Base-by-base conservation (phyloP, 2,113 vertebrate species). In the Xenopus borealis region DNA sequence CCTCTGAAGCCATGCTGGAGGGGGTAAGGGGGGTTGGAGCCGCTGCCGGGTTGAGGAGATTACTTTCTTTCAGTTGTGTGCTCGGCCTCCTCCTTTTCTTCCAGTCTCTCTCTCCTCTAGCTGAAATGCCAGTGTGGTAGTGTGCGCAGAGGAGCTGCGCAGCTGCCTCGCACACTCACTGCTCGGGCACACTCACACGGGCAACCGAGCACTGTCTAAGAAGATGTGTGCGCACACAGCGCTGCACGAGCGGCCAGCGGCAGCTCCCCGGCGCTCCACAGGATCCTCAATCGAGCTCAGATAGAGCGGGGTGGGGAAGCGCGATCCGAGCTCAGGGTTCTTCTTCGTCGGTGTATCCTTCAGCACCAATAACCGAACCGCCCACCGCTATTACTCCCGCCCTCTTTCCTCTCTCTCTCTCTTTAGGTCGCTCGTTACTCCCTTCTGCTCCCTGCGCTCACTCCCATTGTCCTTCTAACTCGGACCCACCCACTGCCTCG, bases 1-100 rank as follows among this genome's bases (percentile, higher is more conserved):
- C 90, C 85, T 92, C 90, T 81, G 90, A 89, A 83, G 90, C 89
- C 90, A 91, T 90, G 89, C 87, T 86, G 87, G 80, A 85, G 81
- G 80, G 80, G 78, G 80, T 79, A 81, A 72, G 81, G 81, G 82
- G 80, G 80, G 80, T 82, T 80, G 81, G 81, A 82, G 82, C 84
- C 80, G 82, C 79, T 65, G 81, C 78, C 67, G 61, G 68, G 72
- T 67, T 79, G 80, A 72, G 84, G 78, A 81, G 78, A 82, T 80
- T 88, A 90, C 91, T 91, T 86, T 90, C 87, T 82, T 84, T 87
- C 75, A 88, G 86, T 82, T 84, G 78, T 80, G 85, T 79, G 86
- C 81, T 79, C 82, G 87, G 89, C 81, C 79, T 81, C 79, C 72
- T n/a, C 47, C 68, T 46, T 18, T 72, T 67, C 10, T 50, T 12